Percentiles rank a stretch among this genome's conserved stretches.
phyloP scores from a whole-genome alignment of 2,888 invertebrate genomes.

The Ischnus inquisitorius region DNA sequence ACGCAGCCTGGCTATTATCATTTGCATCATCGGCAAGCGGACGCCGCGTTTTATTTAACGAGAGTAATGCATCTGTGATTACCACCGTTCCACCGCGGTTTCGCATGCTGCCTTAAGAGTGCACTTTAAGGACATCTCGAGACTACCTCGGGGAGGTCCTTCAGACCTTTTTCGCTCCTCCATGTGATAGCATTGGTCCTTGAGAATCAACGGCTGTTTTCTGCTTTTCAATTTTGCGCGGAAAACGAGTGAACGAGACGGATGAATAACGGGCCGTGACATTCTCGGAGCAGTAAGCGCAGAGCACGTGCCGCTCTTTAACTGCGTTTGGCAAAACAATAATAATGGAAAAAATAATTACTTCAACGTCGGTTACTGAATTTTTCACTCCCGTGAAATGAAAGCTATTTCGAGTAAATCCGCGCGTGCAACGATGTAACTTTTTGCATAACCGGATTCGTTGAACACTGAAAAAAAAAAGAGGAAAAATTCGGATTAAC shows the following conservation, averaged over 20 bases:
- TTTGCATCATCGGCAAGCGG: neutral
- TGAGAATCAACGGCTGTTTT: neutral
- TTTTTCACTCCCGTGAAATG: neutral
- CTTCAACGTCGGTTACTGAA: neutral
- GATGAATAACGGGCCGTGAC: neutral
- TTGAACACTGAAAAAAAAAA: neutral
- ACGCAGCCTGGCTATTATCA: neutral
- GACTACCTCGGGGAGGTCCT: neutral
- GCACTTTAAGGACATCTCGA: neutral
- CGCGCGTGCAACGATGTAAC: neutral
- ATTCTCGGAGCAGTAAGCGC: neutral
- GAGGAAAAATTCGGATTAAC: neutral
- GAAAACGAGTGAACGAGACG: neutral
- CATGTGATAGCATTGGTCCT: neutral
- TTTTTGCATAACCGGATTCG: neutral
- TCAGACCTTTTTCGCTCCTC: neutral
- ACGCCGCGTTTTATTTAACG: neutral
- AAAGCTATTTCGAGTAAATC: neutral
- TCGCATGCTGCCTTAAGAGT: conserved; percentile 5
- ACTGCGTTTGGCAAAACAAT: neutral
- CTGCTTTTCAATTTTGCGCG: neutral
- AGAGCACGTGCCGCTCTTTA: conserved; percentile 27
- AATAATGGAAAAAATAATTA: neutral
- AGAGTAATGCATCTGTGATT: neutral
- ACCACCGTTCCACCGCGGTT: neutral